phyloP scores from a whole-genome alignment of 1,140 invertebrate genomes.

The Drosophila sp. region DNA sequence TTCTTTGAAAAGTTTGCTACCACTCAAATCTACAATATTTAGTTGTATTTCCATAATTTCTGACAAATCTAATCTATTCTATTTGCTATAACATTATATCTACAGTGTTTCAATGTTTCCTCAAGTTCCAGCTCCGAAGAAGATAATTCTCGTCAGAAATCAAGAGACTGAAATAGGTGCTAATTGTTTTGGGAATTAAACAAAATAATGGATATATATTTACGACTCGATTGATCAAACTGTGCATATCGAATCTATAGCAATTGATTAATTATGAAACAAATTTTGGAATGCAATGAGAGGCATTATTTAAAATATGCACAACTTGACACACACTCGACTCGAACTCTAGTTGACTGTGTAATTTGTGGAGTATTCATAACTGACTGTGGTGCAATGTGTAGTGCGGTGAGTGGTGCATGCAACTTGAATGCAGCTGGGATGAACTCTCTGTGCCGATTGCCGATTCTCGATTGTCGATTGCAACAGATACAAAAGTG shows the following conservation, averaged over 20 bases:
- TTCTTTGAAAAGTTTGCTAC: too few species aligned
- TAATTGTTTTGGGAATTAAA: neutral
- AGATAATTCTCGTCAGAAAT: too few species aligned
- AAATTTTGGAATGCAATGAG: conserved; percentile 9
- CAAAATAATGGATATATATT: neutral
- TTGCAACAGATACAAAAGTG: conserved; percentile 51
- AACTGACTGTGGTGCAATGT: conserved; percentile 2
- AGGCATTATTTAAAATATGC: conserved; percentile 10
- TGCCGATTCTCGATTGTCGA: too few species aligned
- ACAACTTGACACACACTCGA: neutral
- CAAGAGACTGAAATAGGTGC: neutral
- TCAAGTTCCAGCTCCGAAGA: too few species aligned
- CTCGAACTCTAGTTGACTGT: neutral
- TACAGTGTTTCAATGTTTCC: neutral
- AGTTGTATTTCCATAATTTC: too few species aligned
- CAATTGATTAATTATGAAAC: conserved; percentile 16
- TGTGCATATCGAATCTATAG: conserved; percentile 4
- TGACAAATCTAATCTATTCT: too few species aligned
- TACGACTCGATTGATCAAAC: neutral
- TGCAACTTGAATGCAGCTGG: conserved; percentile 25
- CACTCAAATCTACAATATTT: too few species aligned
- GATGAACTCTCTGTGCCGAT: conserved; percentile 21
- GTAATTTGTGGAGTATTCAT: conserved; percentile 22
- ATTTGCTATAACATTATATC: too few species aligned
- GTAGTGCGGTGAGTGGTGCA: neutral